A percentile compares a stretch with the other conserved stretches of the same genome.
Evolutionary conservation across 1,140 invertebrate species (phyloP).

Genomic region (Spodoptera frugiperda): DNA sequence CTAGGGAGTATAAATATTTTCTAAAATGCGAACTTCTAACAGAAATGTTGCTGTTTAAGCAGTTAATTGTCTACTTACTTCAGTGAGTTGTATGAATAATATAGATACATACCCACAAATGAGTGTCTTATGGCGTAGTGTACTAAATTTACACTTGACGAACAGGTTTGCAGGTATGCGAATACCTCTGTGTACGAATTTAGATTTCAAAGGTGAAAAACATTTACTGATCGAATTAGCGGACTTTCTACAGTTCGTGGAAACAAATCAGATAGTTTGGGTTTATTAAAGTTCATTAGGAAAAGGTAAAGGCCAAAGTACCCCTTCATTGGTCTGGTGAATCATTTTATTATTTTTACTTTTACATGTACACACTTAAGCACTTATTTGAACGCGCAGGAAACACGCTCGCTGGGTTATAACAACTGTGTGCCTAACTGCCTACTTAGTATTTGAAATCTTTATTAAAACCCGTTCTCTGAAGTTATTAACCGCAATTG

Average conservation of each 20-base stretch:
- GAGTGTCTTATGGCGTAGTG: background rate
- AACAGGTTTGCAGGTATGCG: background rate
- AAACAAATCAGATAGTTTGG: background rate
- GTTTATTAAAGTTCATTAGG: constrained; percentile 2
- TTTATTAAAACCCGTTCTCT: constrained; percentile 19
- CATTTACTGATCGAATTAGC: background rate
- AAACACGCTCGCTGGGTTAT: constrained; percentile 40
- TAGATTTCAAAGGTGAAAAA: background rate
- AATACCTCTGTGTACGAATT: constrained; percentile 7
- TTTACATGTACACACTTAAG: background rate
- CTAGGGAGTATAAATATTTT: constrained; percentile 6
- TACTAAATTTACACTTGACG: background rate
- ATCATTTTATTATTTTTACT: constrained; percentile 56
- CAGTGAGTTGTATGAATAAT: background rate
- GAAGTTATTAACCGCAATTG: background rate
- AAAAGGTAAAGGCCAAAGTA: constrained; percentile 34
- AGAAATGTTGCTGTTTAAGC: constrained; percentile 1
- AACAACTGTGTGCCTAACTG: background rate
- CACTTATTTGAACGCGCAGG: constrained; percentile 44
- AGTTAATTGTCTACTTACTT: constrained; percentile 6
- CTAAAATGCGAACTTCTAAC: constrained; percentile 22
- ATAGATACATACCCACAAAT: background rate
- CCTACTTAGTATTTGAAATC: background rate
- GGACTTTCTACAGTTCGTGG: background rate
- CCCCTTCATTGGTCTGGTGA: constrained; percentile 47